Conservation (phyloP, 2,797 vertebrate species). For the Microctenopoma stevenorrisi region DNA sequence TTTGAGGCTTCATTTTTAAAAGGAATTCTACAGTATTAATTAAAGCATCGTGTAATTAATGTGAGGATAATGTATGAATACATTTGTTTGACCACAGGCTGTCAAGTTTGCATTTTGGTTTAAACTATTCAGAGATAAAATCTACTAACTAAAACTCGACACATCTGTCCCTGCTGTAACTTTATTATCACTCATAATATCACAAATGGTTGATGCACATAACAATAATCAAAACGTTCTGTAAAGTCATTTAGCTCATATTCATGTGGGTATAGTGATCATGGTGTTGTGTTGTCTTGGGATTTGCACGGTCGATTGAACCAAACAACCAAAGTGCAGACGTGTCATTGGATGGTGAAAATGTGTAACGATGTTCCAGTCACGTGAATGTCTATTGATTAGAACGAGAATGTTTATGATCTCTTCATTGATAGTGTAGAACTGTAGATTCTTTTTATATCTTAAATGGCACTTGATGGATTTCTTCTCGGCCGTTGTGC, state of each 20-base stretch:
- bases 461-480: constrained; percentile 30
- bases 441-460: constrained; percentile 2
- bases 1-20: too few species aligned
- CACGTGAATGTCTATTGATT: too few species aligned
- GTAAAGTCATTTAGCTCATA: too few species aligned
- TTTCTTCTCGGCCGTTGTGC: constrained; percentile 35
- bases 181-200: too few species aligned
- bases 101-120: constrained; percentile 5
- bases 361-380: background rate
- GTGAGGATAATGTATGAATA: constrained; percentile 29
- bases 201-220: too few species aligned
- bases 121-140: too few species aligned
- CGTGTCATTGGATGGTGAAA: background rate
- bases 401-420: too few species aligned
- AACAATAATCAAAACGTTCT: too few species aligned
- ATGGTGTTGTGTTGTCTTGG: background rate
- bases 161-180: too few species aligned
- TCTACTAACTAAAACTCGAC: too few species aligned
- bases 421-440: background rate
- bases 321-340: background rate
- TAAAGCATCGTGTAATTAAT: constrained; percentile 21
- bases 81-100: constrained; percentile 21
- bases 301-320: background rate
- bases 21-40: constrained; percentile 22
- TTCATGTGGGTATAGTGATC: too few species aligned